Evolutionary conservation across 1,140 invertebrate species (phyloP).

Genomic region (Lerema accius): DNA sequence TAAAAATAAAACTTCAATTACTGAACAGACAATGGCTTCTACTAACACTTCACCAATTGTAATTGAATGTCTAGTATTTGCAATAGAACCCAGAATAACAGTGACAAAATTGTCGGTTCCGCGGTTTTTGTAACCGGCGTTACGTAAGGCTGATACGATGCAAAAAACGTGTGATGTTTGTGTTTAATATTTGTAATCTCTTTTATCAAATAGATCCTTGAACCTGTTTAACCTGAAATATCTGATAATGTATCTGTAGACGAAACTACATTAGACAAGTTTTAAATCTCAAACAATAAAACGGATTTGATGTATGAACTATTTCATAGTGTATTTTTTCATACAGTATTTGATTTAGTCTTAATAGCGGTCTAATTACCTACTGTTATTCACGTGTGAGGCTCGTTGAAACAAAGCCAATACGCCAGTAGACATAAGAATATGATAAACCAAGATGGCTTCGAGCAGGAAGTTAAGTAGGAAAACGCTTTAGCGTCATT

Average conservation of each 20-base stretch:
- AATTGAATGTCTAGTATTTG: slow-evolving; percentile 43
- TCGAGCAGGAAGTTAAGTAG: slow-evolving; percentile 76
- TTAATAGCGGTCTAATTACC: too few relatives aligned
- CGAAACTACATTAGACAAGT: too few relatives aligned
- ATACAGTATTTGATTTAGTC: too few relatives aligned
- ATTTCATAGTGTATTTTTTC: too few relatives aligned
- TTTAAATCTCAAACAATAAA: too few relatives aligned
- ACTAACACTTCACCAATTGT: slow-evolving; percentile 29
- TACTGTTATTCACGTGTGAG: slow-evolving; percentile 2
- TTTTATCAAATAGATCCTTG: slow-evolving; percentile 19
- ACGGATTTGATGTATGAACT: too few relatives aligned
- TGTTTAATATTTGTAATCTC: slow-evolving; percentile 19
- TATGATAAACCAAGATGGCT: slow-evolving; percentile 60
- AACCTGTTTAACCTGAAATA: slow-evolving; percentile 12
- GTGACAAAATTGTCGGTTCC: slow-evolving; percentile 52
- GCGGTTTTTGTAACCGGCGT: slow-evolving; percentile 49
- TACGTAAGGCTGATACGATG: slow-evolving; percentile 36
- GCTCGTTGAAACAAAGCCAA: slow-evolving; percentile 32
- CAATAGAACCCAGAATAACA: slow-evolving; percentile 38
- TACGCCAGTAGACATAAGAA: slow-evolving; percentile 35
- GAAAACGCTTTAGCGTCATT: slow-evolving; percentile 74
- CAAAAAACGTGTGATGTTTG: slow-evolving; percentile 30
- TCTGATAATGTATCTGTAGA: slow-evolving; percentile 4
- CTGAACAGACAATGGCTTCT: slow-evolving; percentile 18
- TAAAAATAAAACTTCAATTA: slow-evolving; percentile 33